Conservation (phyloP, 2,113 vertebrate genomes). For the Rallus limicola region DNA sequence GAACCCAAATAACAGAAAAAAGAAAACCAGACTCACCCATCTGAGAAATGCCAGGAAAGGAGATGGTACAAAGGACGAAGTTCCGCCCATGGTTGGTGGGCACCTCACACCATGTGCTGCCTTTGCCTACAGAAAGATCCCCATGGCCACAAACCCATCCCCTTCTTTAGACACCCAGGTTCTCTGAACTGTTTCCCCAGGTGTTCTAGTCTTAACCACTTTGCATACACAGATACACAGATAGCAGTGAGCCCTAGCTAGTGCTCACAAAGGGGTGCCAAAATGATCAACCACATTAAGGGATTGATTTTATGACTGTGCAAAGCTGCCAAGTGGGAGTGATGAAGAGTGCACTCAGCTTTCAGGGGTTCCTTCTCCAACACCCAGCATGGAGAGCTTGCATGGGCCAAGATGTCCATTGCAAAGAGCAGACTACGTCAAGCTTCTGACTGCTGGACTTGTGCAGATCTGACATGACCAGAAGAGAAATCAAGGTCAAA, state of each 20-base stretch:
- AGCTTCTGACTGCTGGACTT: neutral
- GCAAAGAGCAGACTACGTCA: neutral
- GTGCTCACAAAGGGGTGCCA: neutral
- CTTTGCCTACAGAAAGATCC: neutral
- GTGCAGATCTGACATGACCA: neutral
- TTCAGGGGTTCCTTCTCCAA: neutral
- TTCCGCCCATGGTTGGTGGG: neutral
- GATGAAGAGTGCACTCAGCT: neutral
- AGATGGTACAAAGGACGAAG: neutral
- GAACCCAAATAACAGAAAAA: neutral
- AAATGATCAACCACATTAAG: rapidly evolving
- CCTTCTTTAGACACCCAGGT: neutral
- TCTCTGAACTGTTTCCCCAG: neutral
- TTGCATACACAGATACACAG: neutral
- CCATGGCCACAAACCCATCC: neutral
- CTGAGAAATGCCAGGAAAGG: neutral
- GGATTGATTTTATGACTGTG: neutral
- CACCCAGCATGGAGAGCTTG: neutral
- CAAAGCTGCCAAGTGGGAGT: neutral
- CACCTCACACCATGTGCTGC: neutral
- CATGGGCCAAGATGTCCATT: neutral
- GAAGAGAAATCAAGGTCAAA: neutral
- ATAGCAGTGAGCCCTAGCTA: neutral
- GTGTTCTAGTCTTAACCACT: neutral
- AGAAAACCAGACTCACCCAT: neutral